Evolutionary conservation across 1,140 invertebrate genomes (phyloP).

Genomic region (Trigoniulus corallinus): DNA sequence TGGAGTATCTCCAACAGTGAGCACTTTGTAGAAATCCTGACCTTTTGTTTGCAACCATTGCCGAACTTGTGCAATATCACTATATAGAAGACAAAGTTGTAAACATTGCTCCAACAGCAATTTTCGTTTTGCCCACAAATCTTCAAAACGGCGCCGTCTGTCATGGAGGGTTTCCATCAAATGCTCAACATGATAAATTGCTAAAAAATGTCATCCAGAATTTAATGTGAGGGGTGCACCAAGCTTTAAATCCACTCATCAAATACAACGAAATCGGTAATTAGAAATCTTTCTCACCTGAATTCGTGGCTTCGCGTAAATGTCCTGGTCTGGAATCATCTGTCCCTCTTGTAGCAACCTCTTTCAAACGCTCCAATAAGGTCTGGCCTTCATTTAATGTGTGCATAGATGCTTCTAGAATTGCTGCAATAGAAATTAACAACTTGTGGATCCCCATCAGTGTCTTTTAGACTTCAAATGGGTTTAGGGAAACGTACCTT

Average conservation of each 20-base stretch:
- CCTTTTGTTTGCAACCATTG: conserved; percentile 27
- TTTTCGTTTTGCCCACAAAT: conserved; percentile 43
- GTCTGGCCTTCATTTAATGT: conserved; percentile 61
- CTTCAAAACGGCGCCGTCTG: conserved; percentile 49
- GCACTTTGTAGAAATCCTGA: conserved; percentile 21
- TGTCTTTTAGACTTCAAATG: conserved; percentile 5
- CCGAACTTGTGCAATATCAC: conserved; percentile 42
- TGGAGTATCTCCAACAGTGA: conserved; percentile 39
- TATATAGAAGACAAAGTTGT: conserved; percentile 50
- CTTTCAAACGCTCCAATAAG: conserved; percentile 47
- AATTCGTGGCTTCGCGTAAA: not conserved
- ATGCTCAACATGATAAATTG: conserved; percentile 46
- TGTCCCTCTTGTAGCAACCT: conserved; percentile 44
- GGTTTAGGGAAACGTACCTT: conserved; percentile 22
- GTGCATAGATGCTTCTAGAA: conserved; percentile 56
- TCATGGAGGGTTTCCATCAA: conserved; percentile 63
- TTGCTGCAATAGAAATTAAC: conserved; percentile 23
- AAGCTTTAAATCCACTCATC: too few species aligned
- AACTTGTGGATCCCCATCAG: not conserved
- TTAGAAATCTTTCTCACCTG: not conserved
- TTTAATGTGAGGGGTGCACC: too few species aligned
- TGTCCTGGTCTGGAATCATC: conserved; percentile 54
- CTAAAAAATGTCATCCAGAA: conserved; percentile 10
- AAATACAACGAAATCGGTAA: not conserved
- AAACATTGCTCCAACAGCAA: conserved; percentile 50